Evolutionary conservation across 2,888 invertebrate genomes (phyloP).

Genomic region (Odontocerum albicorne): DNA sequence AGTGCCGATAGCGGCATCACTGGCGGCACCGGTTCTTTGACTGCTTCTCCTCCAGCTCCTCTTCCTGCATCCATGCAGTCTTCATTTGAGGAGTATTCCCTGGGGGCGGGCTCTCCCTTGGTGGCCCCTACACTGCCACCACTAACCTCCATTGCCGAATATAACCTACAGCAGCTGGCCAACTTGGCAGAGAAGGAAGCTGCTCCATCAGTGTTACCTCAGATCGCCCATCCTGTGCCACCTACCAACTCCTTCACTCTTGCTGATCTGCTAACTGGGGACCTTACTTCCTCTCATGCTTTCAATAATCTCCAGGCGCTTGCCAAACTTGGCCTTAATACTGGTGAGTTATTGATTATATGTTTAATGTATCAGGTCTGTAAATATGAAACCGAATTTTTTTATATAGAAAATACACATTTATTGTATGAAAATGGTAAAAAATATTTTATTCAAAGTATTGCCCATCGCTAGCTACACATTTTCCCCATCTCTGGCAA

Average conservation of each 20-base stretch:
- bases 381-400: not conserved
- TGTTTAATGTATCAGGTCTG: not conserved
- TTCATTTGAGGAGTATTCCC: constrained; percentile 73
- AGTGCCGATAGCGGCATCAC: constrained; percentile 51
- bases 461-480: too few species aligned
- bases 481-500: too few species aligned
- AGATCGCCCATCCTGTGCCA: constrained; percentile 57
- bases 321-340: constrained; percentile 78
- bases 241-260: constrained; percentile 70
- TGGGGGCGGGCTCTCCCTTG: constrained; percentile 53
- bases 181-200: constrained; percentile 73
- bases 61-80: constrained; percentile 70
- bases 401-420: not conserved
- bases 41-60: constrained; percentile 70
- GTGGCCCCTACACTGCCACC: constrained; percentile 46
- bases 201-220: constrained; percentile 60
- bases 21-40: constrained; percentile 56
- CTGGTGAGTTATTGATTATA: constrained; percentile 50
- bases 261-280: constrained; percentile 76
- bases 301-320: constrained; percentile 88
- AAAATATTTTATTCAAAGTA: too few species aligned
- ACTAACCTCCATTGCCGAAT: constrained; percentile 77
- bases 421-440: too few species aligned
- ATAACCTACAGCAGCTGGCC: constrained; percentile 82
- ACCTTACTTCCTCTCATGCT: constrained; percentile 70